phyloP scores from a whole-genome alignment of 2,888 invertebrate genomes.

The Pseudococcus jackbeardsleyi region DNA sequence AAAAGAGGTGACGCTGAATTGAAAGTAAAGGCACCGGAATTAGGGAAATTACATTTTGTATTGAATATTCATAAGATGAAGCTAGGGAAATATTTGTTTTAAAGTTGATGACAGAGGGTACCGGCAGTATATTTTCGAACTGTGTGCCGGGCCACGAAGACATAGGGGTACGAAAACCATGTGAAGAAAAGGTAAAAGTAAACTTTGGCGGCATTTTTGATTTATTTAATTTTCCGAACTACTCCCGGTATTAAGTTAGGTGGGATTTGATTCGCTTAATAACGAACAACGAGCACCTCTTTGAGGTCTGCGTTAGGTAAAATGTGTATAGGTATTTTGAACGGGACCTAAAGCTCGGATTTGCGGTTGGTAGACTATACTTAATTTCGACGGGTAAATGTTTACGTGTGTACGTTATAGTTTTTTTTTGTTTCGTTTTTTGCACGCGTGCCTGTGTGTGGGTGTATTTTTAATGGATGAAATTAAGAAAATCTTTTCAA shows the following conservation, averaged over 20 bases:
- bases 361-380: neutral
- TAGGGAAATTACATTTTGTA: constrained; percentile 64
- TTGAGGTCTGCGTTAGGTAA: neutral
- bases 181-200: constrained; percentile 45
- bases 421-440: neutral
- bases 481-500: too few relatives aligned
- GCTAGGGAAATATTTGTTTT: constrained; percentile 61
- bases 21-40: constrained; percentile 64
- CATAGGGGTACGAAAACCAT: constrained; percentile 34
- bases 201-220: constrained; percentile 42
- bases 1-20: constrained; percentile 62
- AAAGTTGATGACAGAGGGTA: constrained; percentile 57
- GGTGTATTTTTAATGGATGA: too few relatives aligned
- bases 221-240: constrained; percentile 42
- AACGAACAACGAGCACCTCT: constrained; percentile 36
- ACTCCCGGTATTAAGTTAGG: neutral
- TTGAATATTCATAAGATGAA: constrained; percentile 62
- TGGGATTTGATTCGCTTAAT: constrained; percentile 19
- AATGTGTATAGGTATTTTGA: neutral
- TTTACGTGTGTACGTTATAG: neutral
- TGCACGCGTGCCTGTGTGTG: too few relatives aligned
- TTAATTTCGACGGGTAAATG: neutral
- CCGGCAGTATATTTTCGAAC: constrained; percentile 19
- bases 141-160: neutral
- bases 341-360: neutral